Evolutionary conservation across 2,888 invertebrate genomes (phyloP).

Genomic region (Liposcelis brunnea): DNA sequence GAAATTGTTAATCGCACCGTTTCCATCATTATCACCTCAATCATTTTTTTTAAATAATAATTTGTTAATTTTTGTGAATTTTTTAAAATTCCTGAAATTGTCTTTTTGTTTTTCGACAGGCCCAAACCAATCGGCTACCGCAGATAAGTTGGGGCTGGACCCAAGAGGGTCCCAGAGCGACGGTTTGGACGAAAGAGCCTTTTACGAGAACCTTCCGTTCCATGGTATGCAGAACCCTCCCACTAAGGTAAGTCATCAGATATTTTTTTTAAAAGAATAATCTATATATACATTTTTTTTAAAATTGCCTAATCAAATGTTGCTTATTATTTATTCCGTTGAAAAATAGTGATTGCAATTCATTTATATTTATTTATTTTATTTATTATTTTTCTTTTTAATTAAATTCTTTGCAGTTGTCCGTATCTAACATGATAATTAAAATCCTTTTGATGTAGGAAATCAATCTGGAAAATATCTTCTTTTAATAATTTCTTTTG

Average conservation of each 20-base stretch:
- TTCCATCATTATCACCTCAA: conserved; percentile 2
- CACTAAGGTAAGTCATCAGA: conserved; percentile 78
- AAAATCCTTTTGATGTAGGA: no score
- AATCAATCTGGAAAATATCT: no score
- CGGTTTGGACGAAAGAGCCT: conserved; percentile 46
- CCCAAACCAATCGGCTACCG: conserved; percentile 32
- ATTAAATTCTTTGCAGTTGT: no score
- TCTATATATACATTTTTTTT: not conserved
- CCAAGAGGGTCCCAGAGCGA: conserved; percentile 25
- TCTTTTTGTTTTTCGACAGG: conserved; percentile 23
- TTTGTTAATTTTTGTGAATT: not conserved
- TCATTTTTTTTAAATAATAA: not conserved
- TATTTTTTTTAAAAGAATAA: no score
- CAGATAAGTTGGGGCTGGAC: conserved; percentile 32
- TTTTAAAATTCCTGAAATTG: not conserved
- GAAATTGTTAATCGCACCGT: conserved; percentile 6
- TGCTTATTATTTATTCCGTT: conserved; percentile 2
- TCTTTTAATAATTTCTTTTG: no score
- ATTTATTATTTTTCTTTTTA: no score
- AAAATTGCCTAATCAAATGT: not conserved
- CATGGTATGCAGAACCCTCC: conserved; percentile 87
- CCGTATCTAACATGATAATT: no score
- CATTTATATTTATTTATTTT: no score
- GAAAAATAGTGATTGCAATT: no score
- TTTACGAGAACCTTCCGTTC: conserved; percentile 90